Evolutionary conservation across 2,797 vertebrate species (phyloP), one percentile per base, ranked within the genome.

Genomic region (Ctenopoma multispine): DNA sequence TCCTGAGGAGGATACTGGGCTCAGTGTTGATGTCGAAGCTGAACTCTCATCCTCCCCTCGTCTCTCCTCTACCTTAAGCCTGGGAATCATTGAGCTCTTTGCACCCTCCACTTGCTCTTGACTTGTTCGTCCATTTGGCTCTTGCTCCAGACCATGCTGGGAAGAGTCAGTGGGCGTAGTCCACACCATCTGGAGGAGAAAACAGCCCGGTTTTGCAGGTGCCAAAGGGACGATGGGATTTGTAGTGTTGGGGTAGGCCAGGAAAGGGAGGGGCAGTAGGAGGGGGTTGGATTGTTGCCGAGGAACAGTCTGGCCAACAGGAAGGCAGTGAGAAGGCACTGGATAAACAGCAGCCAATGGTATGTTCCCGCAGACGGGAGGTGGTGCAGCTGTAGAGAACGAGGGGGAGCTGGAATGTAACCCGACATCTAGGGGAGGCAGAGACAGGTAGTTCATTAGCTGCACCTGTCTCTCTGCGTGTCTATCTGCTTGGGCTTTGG

Each of bases 401-500:
- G 23, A 4, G 0, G 67, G 9, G 5, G 54, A 4, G 44, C 49
- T 36, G 0, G 76, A 36, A 12, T 29, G 29, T 17, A 58, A 13
- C 0, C 17, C 12, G 0, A 59, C 40, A 58, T 21, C 62, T 17
- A 76, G 18, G 68, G 70, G 21, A 7, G 72, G 49, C 2, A n/a
- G 46, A 23, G 68, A 7, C 63, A 83, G 40, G 55, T 36, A 53
- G 76, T 65, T 50, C 44, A 80, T 7, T 31, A 67, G 56, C 70
- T 64, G 78, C 5, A 46, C 63, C 70, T 43, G 84, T 20, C 65
- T 27, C 34, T 81, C 77, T 12, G 31, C 43, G 54, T 34, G 72
- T 10, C 46, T 17, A 48, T 86, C 81, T 18, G 43, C 14, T 0
- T 87, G 89, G 0, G 93, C 92, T 86, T 92, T 93, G 55, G 93